Evolutionary conservation across 2,113 vertebrate genomes (phyloP).

Genomic region (Speoplatyrhinus poulsoni): DNA sequence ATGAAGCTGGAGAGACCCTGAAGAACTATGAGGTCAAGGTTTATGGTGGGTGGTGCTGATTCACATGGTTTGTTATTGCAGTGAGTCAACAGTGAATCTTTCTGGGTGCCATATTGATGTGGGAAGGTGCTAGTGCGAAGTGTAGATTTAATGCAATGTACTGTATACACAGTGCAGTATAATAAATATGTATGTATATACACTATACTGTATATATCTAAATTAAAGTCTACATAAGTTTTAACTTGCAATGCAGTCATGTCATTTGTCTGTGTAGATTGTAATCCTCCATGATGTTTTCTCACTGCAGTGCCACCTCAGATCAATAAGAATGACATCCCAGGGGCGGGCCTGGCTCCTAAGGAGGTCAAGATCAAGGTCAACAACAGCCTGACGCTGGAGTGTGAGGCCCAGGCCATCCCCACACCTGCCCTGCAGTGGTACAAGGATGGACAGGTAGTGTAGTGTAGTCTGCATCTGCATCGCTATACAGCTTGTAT

Average conservation of each 20-base stretch:
- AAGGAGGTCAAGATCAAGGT: constrained; percentile 94
- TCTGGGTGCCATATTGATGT: too few relatives aligned
- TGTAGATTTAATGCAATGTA: too few relatives aligned
- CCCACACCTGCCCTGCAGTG: constrained; percentile 87
- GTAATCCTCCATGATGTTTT: not conserved
- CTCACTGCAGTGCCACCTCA: constrained; percentile 86
- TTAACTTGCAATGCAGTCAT: not conserved
- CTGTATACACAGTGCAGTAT: too few relatives aligned
- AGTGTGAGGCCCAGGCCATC: constrained; percentile 88
- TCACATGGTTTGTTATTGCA: not conserved
- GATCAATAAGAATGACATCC: constrained; percentile 86
- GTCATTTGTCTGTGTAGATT: not conserved
- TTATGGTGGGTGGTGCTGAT: constrained; percentile 80
- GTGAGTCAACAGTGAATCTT: not conserved
- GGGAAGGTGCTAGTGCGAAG: too few relatives aligned
- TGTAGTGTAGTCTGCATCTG: not conserved
- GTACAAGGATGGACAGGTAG: constrained; percentile 96
- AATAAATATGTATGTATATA: too few relatives aligned
- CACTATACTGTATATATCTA: too few relatives aligned
- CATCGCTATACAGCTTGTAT: not conserved
- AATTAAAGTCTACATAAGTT: too few relatives aligned
- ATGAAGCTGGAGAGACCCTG: constrained; percentile 90
- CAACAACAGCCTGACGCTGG: constrained; percentile 87
- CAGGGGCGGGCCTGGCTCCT: constrained; percentile 80
- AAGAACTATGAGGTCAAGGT: constrained; percentile 94